Evolutionary conservation across 1,140 invertebrate species (phyloP).

Genomic region (Ctenoplectra terminalis): DNA sequence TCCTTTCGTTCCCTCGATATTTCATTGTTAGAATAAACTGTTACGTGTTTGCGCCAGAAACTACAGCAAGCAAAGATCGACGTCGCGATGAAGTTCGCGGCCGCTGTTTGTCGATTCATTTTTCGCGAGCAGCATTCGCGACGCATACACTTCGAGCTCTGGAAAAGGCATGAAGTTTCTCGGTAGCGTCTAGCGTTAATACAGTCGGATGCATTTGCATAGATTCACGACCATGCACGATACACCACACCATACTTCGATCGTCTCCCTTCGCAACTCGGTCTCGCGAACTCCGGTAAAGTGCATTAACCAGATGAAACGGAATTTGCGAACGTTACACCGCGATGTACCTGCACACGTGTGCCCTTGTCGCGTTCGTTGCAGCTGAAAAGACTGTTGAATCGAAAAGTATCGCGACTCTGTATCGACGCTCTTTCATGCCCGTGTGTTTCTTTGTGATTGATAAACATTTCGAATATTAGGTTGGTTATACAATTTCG

Average conservation of each 20-base stretch:
- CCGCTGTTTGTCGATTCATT: constrained; percentile 11
- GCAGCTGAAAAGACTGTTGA: not conserved
- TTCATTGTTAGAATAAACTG: constrained; percentile 13
- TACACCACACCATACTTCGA: constrained; percentile 4
- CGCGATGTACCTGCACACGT: not conserved
- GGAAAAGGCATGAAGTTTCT: constrained; percentile 21
- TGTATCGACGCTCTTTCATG: too few relatives aligned
- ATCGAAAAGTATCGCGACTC: too few relatives aligned
- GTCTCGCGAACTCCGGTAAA: constrained; percentile 38
- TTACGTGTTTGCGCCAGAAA: not conserved
- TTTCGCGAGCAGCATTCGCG: not conserved
- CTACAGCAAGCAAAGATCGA: not conserved
- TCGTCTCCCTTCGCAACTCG: constrained; percentile 44
- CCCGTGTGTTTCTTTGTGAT: too few relatives aligned
- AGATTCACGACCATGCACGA: not conserved
- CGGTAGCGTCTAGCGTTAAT: constrained; percentile 7
- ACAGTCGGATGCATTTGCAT: not conserved
- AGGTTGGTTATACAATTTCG: not conserved
- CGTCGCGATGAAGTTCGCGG: not conserved
- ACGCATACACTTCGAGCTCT: not conserved
- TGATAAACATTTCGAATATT: not conserved
- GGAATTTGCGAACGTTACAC: constrained; percentile 45
- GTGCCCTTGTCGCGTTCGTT: not conserved
- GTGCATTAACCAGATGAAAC: constrained; percentile 67
- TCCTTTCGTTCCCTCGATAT: not conserved